Percentiles rank a stretch among this genome's conserved stretches.
phyloP scores from a whole-genome alignment of 2,113 vertebrate genomes.

The Percina caprodes region DNA sequence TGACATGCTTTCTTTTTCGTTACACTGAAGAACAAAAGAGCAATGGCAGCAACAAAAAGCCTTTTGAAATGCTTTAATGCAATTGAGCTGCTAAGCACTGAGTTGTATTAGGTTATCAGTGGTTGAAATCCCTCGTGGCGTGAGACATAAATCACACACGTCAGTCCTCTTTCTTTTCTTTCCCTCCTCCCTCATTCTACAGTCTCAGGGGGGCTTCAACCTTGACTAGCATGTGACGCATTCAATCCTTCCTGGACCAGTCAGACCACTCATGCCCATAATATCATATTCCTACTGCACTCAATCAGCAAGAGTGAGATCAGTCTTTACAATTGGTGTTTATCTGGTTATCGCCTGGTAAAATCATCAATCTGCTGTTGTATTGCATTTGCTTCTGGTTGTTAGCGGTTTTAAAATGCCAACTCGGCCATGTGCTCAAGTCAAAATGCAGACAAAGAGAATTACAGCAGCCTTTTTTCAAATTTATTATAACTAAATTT shows the following conservation, averaged over 20 bases:
- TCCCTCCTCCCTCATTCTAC: conserved; percentile 38
- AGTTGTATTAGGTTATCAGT: conserved; percentile 83
- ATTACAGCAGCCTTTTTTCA: conserved; percentile 1
- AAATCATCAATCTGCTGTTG: background rate
- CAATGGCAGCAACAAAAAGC: conserved; percentile 56
- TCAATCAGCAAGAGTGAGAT: conserved; percentile 24
- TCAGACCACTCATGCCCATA: conserved; percentile 45
- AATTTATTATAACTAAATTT: conserved; percentile 19
- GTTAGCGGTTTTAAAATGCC: conserved; percentile 13
- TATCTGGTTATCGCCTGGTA: background rate
- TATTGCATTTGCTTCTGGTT: background rate
- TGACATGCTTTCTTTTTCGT: conserved; percentile 53
- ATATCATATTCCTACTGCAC: conserved; percentile 45
- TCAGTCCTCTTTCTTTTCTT: conserved; percentile 56
- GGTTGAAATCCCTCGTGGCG: conserved; percentile 78
- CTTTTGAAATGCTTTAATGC: conserved; percentile 78
- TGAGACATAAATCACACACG: conserved; percentile 82
- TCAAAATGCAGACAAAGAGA: conserved; percentile 8
- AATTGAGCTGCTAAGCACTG: conserved; percentile 80
- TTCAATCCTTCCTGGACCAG: conserved; percentile 46
- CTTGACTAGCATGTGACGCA: conserved; percentile 45
- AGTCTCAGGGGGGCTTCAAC: conserved; percentile 66
- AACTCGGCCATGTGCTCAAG: background rate
- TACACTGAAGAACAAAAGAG: conserved; percentile 67
- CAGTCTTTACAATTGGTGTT: conserved; percentile 6